These are phyloP conservation scores for Chaenocephalus aceratus DNA, from an alignment of 2,113 vertebrate species.

Conservation along the genomic window DNA sequence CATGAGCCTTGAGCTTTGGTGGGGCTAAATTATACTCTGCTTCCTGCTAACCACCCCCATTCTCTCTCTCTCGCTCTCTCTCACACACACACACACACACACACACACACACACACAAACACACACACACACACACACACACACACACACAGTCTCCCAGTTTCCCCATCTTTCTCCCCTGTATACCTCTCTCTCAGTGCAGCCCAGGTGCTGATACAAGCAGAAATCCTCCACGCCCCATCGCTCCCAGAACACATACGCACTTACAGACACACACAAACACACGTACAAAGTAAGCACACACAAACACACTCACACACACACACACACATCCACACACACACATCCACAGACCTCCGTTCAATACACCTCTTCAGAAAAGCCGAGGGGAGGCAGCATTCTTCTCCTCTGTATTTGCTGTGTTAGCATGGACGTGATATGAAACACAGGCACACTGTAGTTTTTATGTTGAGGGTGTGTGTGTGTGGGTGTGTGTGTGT, in stretches of 20 bases:
- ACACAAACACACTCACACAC: slow-evolving; percentile 39
- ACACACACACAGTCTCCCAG: slow-evolving; percentile 62
- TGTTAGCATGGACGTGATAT: slow-evolving; percentile 73
- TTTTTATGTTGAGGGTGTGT: slow-evolving; percentile 47
- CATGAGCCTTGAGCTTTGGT: slow-evolving; percentile 81
- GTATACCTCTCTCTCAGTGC: slow-evolving; percentile 77
- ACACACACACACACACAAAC: slow-evolving; percentile 26
- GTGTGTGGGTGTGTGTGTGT: slow-evolving; percentile 22
- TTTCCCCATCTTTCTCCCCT: slow-evolving; percentile 79
- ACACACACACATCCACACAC: slow-evolving; percentile 34
- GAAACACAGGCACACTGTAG: slow-evolving; percentile 61
- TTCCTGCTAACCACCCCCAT: slow-evolving; percentile 67
- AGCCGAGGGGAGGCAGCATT: slow-evolving; percentile 73
- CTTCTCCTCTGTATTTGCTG: slow-evolving; percentile 75
- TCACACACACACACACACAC: slow-evolving; percentile 26
- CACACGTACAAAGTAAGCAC: slow-evolving; percentile 58
- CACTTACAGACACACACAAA: slow-evolving; percentile 68
- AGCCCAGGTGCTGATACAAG: slow-evolving; percentile 86
- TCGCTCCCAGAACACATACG: slow-evolving; percentile 79
- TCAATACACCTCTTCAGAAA: slow-evolving; percentile 69
- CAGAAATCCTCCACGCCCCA: slow-evolving; percentile 84
- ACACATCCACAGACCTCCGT: slow-evolving; percentile 66
- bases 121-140: slow-evolving; percentile 25
- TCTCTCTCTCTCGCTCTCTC: slow-evolving; percentile 21
- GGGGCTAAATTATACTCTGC: slow-evolving; percentile 79